These are phyloP conservation scores for Myrmecophaga tridactyla DNA, from an alignment of 2,113 vertebrate genomes.

Conservation along the genomic window DNA sequence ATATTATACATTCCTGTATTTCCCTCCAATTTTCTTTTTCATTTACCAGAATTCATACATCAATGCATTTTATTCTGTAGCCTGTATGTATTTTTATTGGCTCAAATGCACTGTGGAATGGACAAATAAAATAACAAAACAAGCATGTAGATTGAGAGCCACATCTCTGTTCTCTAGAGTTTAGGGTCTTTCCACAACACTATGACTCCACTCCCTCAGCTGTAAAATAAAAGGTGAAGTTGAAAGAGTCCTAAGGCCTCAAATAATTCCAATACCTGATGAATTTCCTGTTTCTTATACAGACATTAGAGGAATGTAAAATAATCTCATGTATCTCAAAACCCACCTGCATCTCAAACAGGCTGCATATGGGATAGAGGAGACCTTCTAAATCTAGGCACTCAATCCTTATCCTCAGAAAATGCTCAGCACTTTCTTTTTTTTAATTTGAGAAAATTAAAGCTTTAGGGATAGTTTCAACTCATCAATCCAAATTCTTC, in stretches of 20 bases:
- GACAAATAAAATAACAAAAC: no score
- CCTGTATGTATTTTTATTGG: no score
- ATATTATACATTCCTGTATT: no score
- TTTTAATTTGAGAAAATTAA: not conserved
- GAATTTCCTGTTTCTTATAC: not conserved
- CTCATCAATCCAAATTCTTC: not conserved
- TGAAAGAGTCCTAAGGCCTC: not conserved
- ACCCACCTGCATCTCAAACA: no score
- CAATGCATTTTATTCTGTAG: no score
- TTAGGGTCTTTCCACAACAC: not conserved
- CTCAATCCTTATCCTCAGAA: not conserved
- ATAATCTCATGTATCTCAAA: not conserved
- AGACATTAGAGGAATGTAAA: not conserved
- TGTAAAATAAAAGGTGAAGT: not conserved
- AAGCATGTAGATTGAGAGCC: not conserved
- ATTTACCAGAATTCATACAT: no score
- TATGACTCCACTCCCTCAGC: not conserved
- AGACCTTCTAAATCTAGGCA: not conserved
- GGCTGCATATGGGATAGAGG: no score
- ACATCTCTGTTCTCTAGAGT: not conserved
- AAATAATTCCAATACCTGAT: not conserved
- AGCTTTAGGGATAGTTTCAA: not conserved
- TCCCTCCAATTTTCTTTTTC: no score
- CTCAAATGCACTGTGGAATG: no score
- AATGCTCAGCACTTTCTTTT: not conserved